Conservation (phyloP, 2,888 invertebrate genomes). For the Megastigmus dorsalis region DNA sequence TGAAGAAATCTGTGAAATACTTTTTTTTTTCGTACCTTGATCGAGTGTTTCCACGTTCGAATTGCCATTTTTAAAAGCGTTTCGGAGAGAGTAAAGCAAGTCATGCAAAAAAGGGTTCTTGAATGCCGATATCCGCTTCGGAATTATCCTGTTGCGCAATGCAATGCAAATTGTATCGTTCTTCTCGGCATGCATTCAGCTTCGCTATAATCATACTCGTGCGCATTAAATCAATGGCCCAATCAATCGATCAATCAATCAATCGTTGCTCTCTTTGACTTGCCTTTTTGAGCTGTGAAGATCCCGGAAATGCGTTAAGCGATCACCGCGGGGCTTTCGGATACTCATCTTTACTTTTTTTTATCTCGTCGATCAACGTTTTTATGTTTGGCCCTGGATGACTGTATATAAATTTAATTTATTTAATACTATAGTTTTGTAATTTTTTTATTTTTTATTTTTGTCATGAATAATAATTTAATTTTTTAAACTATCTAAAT, state of each 20-base stretch:
- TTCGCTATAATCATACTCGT: not conserved
- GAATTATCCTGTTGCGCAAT: conserved; percentile 1
- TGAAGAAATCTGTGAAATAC: no score
- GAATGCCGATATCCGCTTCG: conserved; percentile 1
- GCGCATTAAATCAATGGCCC: conserved; percentile 32
- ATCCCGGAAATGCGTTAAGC: conserved; percentile 4
- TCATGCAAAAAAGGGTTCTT: not conserved
- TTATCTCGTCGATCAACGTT: not conserved
- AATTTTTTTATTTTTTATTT: no score
- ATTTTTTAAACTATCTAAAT: no score
- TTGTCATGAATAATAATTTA: no score
- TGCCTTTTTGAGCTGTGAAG: not conserved
- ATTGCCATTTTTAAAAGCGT: no score
- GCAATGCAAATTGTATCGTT: conserved; percentile 14
- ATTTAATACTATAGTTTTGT: no score
- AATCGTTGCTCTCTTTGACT: not conserved
- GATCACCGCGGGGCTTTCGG: not conserved
- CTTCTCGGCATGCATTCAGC: no score
- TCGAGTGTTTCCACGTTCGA: no score
- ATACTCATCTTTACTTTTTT: not conserved
- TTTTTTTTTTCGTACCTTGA: no score
- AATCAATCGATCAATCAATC: conserved; percentile 42
- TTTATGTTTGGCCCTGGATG: no score
- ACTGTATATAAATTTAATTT: no score
- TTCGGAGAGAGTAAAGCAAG: no score